Evolutionary conservation across 2,888 invertebrate genomes (phyloP), one percentile per base, ranked within the genome.

Genomic region (Uloborus plumipes): DNA sequence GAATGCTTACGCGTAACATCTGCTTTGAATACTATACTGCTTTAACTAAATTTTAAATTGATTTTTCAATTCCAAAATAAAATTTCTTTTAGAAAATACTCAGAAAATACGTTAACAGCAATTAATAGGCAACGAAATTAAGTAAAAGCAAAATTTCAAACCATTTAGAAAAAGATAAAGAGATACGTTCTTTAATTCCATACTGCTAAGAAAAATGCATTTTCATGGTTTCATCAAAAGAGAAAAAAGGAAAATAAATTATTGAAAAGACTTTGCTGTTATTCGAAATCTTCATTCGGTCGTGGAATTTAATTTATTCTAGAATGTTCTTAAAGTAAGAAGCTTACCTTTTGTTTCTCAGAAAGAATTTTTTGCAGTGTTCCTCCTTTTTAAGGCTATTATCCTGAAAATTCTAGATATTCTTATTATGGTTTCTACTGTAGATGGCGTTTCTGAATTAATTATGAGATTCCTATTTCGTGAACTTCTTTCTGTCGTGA

Each of bases 241-340:
- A 18, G 31, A 59, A 71, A 49, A 66, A 49, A 65, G 49, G 14
- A 47, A 65, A 20, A 47, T 47, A 66, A 65, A 67, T 75, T 67
- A 75, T 67, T 75, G 67, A 65, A 66, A 75, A 50, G 58, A 31
- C 49, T 18, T 59, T 59, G 58, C 58, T 49, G 58, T 47, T 66
- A 65, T 67, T 75, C 67, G 50, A 75, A 62, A 75, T 74, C 74
- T 74, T 74, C 74, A 74, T 74, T 76, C 55, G 55, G 62, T 49
- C 69, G 39, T 69, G 76, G 69, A 76, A 76, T 76, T 70, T 70
- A 76, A 76, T 76, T 76, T 76, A 76, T 76, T 69, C 69, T 39
- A 76, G 53, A 62, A 62, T 69, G 58, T 69, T 76, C 53, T 15
- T 58, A 26, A 22, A 31, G 26, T 75, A 75, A 75, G 75, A 69